Evolutionary conservation across 2,113 vertebrate genomes (phyloP).

Genomic region (Hystrix cristata): DNA sequence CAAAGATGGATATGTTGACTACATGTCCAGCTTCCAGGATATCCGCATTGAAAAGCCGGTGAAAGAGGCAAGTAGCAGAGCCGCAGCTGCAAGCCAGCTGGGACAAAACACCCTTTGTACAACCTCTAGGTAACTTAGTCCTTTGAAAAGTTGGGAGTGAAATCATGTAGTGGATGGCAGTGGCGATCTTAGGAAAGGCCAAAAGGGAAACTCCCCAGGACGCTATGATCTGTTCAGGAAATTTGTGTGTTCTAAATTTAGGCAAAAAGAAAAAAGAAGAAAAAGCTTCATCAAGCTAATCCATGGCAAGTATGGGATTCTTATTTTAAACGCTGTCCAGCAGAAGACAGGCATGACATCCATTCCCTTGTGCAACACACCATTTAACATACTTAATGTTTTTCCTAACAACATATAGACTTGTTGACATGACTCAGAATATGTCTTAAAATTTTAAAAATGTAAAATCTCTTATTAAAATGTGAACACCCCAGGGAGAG

Average conservation of each 20-base stretch:
- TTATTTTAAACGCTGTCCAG: conserved; percentile 31
- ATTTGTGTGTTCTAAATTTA: conserved; percentile 13
- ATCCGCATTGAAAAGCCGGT: conserved; percentile 90
- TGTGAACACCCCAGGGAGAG: background rate
- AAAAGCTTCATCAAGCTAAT: conserved; percentile 38
- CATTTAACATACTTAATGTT: conserved; percentile 2
- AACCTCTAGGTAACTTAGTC: conserved; percentile 11
- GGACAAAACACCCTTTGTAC: background rate
- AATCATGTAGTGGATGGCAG: background rate
- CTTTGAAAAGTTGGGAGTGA: conserved; percentile 46
- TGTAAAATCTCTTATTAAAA: conserved; percentile 47
- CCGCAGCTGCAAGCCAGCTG: background rate
- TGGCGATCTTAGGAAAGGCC: background rate
- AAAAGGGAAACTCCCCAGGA: background rate
- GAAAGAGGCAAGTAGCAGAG: conserved; percentile 89
- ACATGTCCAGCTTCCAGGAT: conserved; percentile 94
- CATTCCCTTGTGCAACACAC: conserved; percentile 23
- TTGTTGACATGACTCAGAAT: conserved; percentile 27
- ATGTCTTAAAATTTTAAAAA: conserved; percentile 32
- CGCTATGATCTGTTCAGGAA: background rate
- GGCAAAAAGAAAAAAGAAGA: conserved; percentile 24
- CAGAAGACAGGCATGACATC: conserved; percentile 18
- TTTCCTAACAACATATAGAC: background rate
- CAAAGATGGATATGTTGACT: conserved; percentile 91
- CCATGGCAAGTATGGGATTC: conserved; percentile 18